Base-by-base conservation (phyloP, 2,113 vertebrate species). In the Ailuropoda melanoleuca region DNA sequence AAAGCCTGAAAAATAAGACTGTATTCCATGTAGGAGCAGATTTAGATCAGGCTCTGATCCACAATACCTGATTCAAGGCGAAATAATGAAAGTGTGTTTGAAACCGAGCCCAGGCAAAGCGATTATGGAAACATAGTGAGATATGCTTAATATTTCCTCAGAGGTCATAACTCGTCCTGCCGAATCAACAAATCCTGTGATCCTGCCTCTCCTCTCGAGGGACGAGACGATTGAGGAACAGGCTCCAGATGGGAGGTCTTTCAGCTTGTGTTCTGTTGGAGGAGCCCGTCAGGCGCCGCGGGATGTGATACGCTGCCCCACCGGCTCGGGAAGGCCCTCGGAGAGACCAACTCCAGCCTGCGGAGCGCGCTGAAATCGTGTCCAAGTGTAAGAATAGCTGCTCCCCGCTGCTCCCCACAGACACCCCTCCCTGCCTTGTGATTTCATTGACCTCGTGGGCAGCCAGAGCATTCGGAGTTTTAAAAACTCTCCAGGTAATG, bases 121-220 rank as follows among this genome's bases (percentile, higher is more conserved):
- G 19, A 85, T 93, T 93, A 48, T 46, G 48, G 39, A 91, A 96
- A 96, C 58, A 21, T 24, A 77, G 58, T 88, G n/a, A 88, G 17
- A 43, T 34, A 21, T 83, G 23, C 75, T 86, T 86, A 85, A 23
- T 66, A 56, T 77, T 95, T 91, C 86, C 91, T 90, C 29, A 21
- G 72, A 81, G 46, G 31, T 60, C 43, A 5, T 34, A 48, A 58
- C 4, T 29, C n/a, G 72, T 74, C 70, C 62, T 95, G 53, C 85
- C 53, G 58, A 94, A 88, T 91, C 81, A 93, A 77, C 58, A 86
- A 82, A 88, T 72, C 21, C 85, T 68, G 37, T 91, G 82, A 37
- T 43, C 53, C 37, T 7, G 1, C 64, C 70, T 66, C 85, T 64
- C 64, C 70, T 66, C 85, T 64, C 43, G 34, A 88, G 88, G 90